Evolutionary conservation across 2,888 invertebrate species (phyloP).

Genomic region (Griposia aprilina): DNA sequence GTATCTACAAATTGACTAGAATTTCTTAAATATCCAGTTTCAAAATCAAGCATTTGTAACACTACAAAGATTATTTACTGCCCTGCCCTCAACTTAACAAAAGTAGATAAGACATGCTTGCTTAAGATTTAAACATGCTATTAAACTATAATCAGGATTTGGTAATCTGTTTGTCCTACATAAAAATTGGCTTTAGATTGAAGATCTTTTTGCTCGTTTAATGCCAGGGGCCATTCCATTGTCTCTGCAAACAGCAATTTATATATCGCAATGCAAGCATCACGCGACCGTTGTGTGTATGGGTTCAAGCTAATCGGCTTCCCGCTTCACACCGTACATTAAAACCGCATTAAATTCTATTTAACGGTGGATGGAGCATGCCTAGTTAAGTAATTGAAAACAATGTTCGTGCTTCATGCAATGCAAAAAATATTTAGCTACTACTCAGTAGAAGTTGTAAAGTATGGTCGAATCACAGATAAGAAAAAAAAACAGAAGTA

Average conservation of each 20-base stretch:
- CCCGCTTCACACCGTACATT: constrained; percentile 84
- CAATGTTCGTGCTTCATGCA: constrained; percentile 77
- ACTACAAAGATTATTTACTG: constrained; percentile 32
- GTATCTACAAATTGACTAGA: constrained; percentile 25
- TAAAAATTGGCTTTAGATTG: constrained; percentile 75
- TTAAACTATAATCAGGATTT: constrained; percentile 66
- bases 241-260: constrained; percentile 80
- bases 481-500: constrained; percentile 45
- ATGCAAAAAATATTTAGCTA: constrained; percentile 73
- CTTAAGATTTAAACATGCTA: constrained; percentile 69
- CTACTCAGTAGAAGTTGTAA: constrained; percentile 59
- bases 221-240: constrained; percentile 76
- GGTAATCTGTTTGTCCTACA: constrained; percentile 76
- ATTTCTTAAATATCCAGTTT: constrained; percentile 25
- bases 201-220: constrained; percentile 75
- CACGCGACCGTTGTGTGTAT: constrained; percentile 77
- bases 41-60: constrained; percentile 19
- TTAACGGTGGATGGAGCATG: constrained; percentile 81
- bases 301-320: constrained; percentile 78
- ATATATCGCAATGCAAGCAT: constrained; percentile 77
- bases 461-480: constrained; percentile 51
- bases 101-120: constrained; percentile 60
- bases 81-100: constrained; percentile 30
- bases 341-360: constrained; percentile 88
- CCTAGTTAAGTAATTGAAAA: constrained; percentile 83